A percentile compares a stretch with the other conserved stretches of the same genome.
phyloP scores from a whole-genome alignment of 2,113 vertebrate genomes.

The Oreotrochilus melanogaster region DNA sequence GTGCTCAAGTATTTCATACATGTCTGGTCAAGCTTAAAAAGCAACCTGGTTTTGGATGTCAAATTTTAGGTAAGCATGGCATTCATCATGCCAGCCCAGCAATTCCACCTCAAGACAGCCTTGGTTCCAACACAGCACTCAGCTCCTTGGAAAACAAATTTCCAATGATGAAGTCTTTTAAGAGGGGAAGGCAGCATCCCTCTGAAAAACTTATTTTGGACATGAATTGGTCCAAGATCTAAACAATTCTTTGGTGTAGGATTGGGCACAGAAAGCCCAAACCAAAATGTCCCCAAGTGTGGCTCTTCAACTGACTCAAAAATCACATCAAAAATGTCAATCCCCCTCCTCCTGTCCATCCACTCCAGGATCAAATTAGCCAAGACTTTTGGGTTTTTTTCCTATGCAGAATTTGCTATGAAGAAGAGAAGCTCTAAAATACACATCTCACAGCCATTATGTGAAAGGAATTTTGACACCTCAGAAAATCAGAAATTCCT shows the following conservation, averaged over 20 bases:
- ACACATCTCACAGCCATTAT: rapidly evolving
- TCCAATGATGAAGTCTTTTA: neutral
- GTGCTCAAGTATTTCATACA: neutral
- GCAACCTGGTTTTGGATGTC: neutral
- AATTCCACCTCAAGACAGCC: neutral
- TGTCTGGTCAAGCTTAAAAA: neutral
- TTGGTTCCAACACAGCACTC: neutral
- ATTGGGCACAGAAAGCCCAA: neutral
- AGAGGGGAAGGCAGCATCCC: neutral
- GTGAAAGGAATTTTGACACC: neutral
- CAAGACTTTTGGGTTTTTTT: neutral
- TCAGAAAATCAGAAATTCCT: neutral
- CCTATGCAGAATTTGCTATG: neutral
- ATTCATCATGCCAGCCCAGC: neutral
- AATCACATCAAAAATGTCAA: neutral
- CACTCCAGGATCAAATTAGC: neutral
- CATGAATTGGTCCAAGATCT: neutral
- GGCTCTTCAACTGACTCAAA: neutral
- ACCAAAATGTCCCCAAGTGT: neutral
- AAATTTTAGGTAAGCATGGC: neutral
- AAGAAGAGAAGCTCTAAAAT: neutral
- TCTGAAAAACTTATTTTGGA: neutral
- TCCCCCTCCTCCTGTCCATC: neutral
- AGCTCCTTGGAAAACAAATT: neutral
- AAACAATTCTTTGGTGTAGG: neutral